A percentile compares a stretch with the other conserved stretches of the same genome.
Evolutionary conservation across 2,888 invertebrate species (phyloP).

Genomic region (Sisyra nigra): DNA sequence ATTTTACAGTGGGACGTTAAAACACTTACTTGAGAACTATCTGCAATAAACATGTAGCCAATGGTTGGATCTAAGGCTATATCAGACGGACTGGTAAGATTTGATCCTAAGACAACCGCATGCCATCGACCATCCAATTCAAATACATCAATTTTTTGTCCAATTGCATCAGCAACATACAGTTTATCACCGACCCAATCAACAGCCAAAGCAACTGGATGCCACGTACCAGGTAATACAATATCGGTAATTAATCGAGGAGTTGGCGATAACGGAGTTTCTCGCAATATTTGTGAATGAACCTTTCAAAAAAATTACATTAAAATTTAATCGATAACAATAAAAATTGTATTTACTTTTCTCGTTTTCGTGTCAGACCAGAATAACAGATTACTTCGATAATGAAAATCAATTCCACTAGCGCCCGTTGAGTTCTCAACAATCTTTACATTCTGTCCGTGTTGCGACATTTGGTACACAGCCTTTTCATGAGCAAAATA

Average conservation of each 20-base stretch:
- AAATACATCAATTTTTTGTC: constrained; percentile 88
- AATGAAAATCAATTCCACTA: constrained; percentile 75
- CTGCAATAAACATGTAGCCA: constrained; percentile 78
- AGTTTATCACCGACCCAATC: constrained; percentile 96
- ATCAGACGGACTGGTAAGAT: constrained; percentile 80
- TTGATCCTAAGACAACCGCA: constrained; percentile 80
- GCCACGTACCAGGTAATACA: constrained; percentile 69
- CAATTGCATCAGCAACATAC: constrained; percentile 84
- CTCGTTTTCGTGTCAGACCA: constrained; percentile 84
- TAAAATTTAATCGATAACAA: not conserved
- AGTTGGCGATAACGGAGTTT: constrained; percentile 26
- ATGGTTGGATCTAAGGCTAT: constrained; percentile 83
- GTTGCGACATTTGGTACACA: constrained; percentile 50
- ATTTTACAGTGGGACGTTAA: no score
- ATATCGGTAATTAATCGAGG: constrained; percentile 44
- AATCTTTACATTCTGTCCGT: constrained; percentile 42
- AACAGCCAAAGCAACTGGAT: constrained; percentile 79
- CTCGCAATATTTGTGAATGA: constrained; percentile 38
- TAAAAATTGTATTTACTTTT: constrained; percentile 35
- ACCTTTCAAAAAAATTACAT: constrained; percentile 27
- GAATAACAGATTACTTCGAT: constrained; percentile 56
- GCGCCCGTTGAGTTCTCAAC: constrained; percentile 73
- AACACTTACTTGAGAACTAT: constrained; percentile 52
- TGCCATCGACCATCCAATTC: constrained; percentile 76
- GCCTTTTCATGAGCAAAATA: constrained; percentile 56